phyloP scores from a whole-genome alignment of 1,140 invertebrate species.

The Coenobita brevimanus region DNA sequence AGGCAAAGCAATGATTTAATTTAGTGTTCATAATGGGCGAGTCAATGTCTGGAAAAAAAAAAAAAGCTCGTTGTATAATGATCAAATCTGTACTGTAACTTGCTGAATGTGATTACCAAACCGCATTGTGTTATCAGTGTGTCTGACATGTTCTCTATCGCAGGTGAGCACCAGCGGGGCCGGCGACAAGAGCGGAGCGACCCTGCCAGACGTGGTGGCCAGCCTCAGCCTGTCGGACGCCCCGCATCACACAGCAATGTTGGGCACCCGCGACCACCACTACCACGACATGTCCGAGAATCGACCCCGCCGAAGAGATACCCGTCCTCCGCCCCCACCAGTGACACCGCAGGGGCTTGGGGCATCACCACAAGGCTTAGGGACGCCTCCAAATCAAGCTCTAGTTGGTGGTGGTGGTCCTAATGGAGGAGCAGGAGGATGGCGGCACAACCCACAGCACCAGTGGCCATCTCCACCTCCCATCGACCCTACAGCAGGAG shows the following conservation, averaged over 20 bases:
- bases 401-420: conserved; percentile 77
- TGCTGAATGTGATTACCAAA: too few species aligned
- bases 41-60: too few species aligned
- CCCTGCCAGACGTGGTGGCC: conserved; percentile 53
- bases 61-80: too few species aligned
- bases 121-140: too few species aligned
- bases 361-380: conserved; percentile 43
- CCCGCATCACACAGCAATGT: conserved; percentile 20
- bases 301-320: conserved; percentile 38
- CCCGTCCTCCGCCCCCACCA: conserved; percentile 53
- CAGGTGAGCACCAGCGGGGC: conserved; percentile 28
- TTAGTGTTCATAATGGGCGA: too few species aligned
- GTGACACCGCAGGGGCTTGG: conserved; percentile 55
- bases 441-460: conserved; percentile 45
- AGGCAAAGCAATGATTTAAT: too few species aligned
- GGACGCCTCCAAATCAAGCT: conserved; percentile 18
- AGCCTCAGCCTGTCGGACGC: conserved; percentile 21
- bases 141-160: too few species aligned
- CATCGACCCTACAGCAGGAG: conserved; percentile 54
- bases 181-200: conserved; percentile 21
- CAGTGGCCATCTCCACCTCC: conserved; percentile 64
- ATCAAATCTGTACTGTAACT: too few species aligned
- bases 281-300: conserved; percentile 45
- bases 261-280: conserved; percentile 53
- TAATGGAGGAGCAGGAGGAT: conserved; percentile 83